A percentile compares a stretch with the other conserved stretches of the same genome.
phyloP scores from a whole-genome alignment of 1,140 invertebrate species.

The Anadara kagoshimensis region DNA sequence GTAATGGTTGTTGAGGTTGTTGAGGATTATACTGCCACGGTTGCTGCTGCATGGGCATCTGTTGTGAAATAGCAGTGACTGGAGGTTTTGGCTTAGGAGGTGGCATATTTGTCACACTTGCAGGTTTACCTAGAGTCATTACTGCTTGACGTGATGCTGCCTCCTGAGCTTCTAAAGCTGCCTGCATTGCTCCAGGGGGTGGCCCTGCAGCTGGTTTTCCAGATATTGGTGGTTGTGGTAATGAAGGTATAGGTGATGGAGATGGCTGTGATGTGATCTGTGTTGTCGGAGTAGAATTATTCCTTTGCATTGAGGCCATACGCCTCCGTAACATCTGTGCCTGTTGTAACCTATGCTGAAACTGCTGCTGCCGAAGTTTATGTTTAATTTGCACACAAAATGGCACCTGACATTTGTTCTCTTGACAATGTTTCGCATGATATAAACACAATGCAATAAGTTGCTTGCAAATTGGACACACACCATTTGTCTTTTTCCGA shows the following conservation, averaged over 20 bases:
- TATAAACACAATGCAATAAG: conserved; percentile 98
- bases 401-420: conserved; percentile 94
- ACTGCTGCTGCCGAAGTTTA: conserved; percentile 96
- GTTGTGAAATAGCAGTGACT: conserved; percentile 33
- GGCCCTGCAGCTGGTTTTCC: conserved; percentile 50
- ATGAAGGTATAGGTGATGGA: conserved; percentile 68
- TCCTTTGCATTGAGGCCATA: conserved; percentile 83
- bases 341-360: conserved; percentile 93
- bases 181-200: conserved; percentile 85
- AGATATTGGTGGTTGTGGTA: conserved; percentile 41
- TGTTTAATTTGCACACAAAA: conserved; percentile 99
- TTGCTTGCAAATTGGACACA: conserved; percentile 99
- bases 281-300: conserved; percentile 69
- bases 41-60: conserved; percentile 33
- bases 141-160: conserved; percentile 75
- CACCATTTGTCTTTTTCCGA: conserved; percentile 95
- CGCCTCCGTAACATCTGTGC: conserved; percentile 87
- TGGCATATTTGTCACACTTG: conserved; percentile 46
- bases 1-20: conserved; percentile 19
- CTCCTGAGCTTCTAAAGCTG: conserved; percentile 89
- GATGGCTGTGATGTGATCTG: conserved; percentile 41
- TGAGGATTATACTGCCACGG: no score
- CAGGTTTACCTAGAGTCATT: conserved; percentile 45
- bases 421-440: conserved; percentile 97
- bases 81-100: no score